A percentile compares a stretch with the other conserved stretches of the same genome.
phyloP scores from a whole-genome alignment of 1,140 invertebrate genomes.

The Aricia agestis region DNA sequence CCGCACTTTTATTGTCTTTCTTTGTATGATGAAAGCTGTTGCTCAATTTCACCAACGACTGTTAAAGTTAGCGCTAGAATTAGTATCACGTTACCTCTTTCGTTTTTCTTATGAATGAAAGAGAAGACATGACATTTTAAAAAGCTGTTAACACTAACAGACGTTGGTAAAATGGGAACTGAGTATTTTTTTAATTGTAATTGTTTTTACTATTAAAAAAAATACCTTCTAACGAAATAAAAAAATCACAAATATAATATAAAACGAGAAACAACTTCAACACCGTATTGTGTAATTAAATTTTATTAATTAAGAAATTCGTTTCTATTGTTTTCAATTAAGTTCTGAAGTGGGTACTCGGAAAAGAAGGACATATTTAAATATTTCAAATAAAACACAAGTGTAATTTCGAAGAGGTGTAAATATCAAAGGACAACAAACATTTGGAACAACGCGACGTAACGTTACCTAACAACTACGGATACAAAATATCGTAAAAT shows the following conservation, averaged over 20 bases:
- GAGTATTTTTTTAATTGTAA: too few relatives aligned
- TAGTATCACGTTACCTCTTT: too few relatives aligned
- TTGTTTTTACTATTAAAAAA: background rate
- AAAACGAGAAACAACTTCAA: background rate
- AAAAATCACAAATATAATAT: background rate
- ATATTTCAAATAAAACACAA: background rate
- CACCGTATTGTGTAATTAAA: background rate
- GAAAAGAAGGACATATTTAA: background rate
- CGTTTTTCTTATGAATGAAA: too few relatives aligned
- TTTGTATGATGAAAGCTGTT: too few relatives aligned
- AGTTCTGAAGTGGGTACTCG: background rate
- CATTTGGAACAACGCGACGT: too few relatives aligned
- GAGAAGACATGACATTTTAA: too few relatives aligned
- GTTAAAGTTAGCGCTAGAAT: too few relatives aligned
- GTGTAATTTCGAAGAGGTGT: background rate
- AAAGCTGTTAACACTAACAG: too few relatives aligned
- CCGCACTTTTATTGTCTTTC: background rate
- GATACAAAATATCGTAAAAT: too few relatives aligned
- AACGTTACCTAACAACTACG: too few relatives aligned
- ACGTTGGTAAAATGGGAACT: too few relatives aligned
- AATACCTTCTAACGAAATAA: background rate
- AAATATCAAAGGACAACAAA: background rate
- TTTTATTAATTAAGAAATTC: background rate
- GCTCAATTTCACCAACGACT: too few relatives aligned
- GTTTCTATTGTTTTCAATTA: background rate